Conservation (phyloP, 2,888 invertebrate genomes). For the Pollenia labialis region DNA sequence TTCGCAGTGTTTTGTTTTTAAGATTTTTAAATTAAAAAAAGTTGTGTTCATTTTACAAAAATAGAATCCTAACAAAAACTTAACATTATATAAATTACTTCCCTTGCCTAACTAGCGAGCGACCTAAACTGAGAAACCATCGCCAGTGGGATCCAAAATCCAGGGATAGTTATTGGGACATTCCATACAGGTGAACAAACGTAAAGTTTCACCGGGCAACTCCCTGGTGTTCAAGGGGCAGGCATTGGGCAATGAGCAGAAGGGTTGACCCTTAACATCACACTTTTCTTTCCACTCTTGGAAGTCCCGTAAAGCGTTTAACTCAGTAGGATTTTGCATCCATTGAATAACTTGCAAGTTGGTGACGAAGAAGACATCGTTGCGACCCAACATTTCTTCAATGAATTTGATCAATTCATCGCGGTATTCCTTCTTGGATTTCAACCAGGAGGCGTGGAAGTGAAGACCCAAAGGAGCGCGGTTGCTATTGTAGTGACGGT, state of each 20-base stretch:
- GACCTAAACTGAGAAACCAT: conserved; percentile 92
- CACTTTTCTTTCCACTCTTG: conserved; percentile 98
- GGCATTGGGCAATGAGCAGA: conserved; percentile 95
- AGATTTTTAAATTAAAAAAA: conserved; percentile 64
- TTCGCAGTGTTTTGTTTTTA: conserved; percentile 65
- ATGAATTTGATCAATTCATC: conserved; percentile 96
- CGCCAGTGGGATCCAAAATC: conserved; percentile 97
- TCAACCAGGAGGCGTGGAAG: conserved; percentile 98
- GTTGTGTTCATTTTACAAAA: conserved; percentile 59
- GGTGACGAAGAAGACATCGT: conserved; percentile 96
- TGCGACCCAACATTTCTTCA: conserved; percentile 94
- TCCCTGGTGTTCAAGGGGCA: conserved; percentile 95
- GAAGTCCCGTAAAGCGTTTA: conserved; percentile 94
- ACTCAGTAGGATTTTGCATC: conserved; percentile 97
- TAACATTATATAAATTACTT: conserved; percentile 73
- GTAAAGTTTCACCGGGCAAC: conserved; percentile 95
- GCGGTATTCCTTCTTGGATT: conserved; percentile 96
- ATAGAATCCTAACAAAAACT: conserved; percentile 71
- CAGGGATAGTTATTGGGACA: conserved; percentile 98
- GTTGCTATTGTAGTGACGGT: conserved; percentile 96
- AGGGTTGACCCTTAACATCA: conserved; percentile 96
- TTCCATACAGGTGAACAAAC: conserved; percentile 97
- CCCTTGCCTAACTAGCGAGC: conserved; percentile 39
- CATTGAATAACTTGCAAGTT: conserved; percentile 96
- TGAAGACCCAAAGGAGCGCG: conserved; percentile 96